A percentile compares a stretch with the other conserved stretches of the same genome.
phyloP scores from a whole-genome alignment of 2,797 vertebrate genomes.

The Amniataba percoides region DNA sequence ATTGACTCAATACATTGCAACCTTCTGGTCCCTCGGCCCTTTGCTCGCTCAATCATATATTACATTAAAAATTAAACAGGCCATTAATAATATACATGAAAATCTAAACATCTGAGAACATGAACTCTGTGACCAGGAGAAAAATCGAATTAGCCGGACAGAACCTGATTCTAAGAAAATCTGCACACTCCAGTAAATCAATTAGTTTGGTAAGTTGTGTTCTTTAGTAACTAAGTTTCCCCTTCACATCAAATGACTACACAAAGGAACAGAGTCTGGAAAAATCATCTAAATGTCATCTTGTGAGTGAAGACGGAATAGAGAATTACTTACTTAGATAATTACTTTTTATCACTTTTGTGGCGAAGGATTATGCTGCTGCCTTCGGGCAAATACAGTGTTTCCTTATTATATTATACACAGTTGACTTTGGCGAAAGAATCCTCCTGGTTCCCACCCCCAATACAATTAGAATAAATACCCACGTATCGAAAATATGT shows the following conservation, averaged over 20 bases:
- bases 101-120: slow-evolving; percentile 54
- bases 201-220: not conserved
- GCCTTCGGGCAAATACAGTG: slow-evolving; percentile 34
- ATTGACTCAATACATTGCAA: slow-evolving; percentile 16
- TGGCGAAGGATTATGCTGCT: slow-evolving; percentile 34
- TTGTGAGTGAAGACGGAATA: slow-evolving; percentile 20
- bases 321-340: slow-evolving; percentile 44
- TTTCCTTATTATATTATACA: slow-evolving; percentile 35
- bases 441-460: not conserved
- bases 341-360: slow-evolving; percentile 59
- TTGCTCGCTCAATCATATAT: slow-evolving; percentile 48
- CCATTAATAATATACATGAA: slow-evolving; percentile 68
- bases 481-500: slow-evolving; percentile 5
- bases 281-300: slow-evolving; percentile 29
- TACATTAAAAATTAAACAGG: slow-evolving; percentile 60
- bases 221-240: not conserved
- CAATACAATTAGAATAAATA: slow-evolving; percentile 41
- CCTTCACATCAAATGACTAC: not conserved
- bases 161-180: slow-evolving; percentile 8
- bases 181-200: not conserved
- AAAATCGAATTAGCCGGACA: slow-evolving; percentile 5
- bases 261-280: slow-evolving; percentile 12
- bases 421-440: slow-evolving; percentile 26
- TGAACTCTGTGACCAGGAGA: slow-evolving; percentile 31
- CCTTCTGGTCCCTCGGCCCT: slow-evolving; percentile 11